Evolutionary conservation across 1,140 invertebrate genomes (phyloP), one percentile per base, ranked within the genome.

Genomic region (Drosophila nikananu): DNA sequence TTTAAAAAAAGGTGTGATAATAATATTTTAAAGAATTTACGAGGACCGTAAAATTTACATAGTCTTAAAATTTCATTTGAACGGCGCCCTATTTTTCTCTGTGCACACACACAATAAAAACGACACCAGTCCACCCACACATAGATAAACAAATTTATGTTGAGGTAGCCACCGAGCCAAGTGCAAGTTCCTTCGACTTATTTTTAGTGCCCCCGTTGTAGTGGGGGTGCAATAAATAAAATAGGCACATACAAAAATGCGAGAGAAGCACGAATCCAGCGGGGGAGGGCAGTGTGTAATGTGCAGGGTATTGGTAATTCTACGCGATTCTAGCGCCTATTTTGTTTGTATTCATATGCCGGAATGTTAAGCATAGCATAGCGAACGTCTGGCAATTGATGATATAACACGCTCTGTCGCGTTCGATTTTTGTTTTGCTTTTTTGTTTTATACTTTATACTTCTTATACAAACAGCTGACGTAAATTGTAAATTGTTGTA

Each of bases 131-230:
- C 13, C 46, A 64, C 60, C 25, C 71, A 77, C 58, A 74, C 44
- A 71, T 13, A 7, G 37, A 81, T 57, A 61, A 37, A 72, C 32
- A 65, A 70, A 59, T 83, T 64, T 65, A 90, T 89, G 86, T 89
- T 89, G 86, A 90, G 86, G 86, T 89, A 89, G 86, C 86, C 86
- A 41, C 67, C 63, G 60, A 73, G 60, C 66, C 86, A 89, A 90
- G 86, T 90, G 81, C 86, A 89, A 90, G 81, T 86, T 90, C 75
- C 67, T 71, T 55, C 25, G 23, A 65, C 37, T 78, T 78, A 78
- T 78, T 78, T 80, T 72, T 80, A 79, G 75, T 80, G 76, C 27
- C 74, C 55, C 51, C 64, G 63, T 67, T 57, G 70, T 63, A 32
- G 52, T 41, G n/a, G 39, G 44, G 41, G 44, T 25, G 44, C 54